phyloP scores from a whole-genome alignment of 2,888 invertebrate species.

The Melangyna quadrimaculata region DNA sequence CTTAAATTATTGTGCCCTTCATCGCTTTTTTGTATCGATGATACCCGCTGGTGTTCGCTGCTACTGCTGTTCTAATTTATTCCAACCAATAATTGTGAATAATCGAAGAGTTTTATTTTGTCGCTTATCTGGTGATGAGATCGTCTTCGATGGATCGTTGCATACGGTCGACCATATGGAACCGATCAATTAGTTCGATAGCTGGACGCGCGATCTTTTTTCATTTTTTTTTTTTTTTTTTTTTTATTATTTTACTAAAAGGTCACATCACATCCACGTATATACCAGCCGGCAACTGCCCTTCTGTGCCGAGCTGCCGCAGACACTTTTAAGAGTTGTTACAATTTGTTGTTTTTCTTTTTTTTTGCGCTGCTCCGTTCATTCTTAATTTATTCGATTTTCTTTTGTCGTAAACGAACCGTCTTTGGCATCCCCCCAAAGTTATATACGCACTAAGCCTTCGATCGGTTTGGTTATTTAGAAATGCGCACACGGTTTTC shows the following conservation, averaged over 20 bases:
- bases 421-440: not conserved
- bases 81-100: slow-evolving; percentile 59
- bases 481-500: slow-evolving; percentile 2
- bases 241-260: not conserved
- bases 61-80: slow-evolving; percentile 29
- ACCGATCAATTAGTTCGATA: slow-evolving; percentile 81
- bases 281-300: slow-evolving; percentile 30
- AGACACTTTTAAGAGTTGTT: slow-evolving; percentile 13
- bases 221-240: not conserved
- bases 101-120: slow-evolving; percentile 68
- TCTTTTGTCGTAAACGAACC: slow-evolving; percentile 48
- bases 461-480: slow-evolving; percentile 7
- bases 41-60: not conserved
- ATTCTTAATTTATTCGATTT: slow-evolving; percentile 63
- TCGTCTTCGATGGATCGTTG: slow-evolving; percentile 71
- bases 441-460: not conserved
- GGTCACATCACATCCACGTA: slow-evolving; percentile 42
- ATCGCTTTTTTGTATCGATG: slow-evolving; percentile 32
- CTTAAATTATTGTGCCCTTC: slow-evolving; percentile 37
- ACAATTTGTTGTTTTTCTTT: not conserved
- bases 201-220: slow-evolving; percentile 38
- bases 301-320: slow-evolving; percentile 38
- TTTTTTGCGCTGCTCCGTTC: slow-evolving; percentile 16
- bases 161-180: slow-evolving; percentile 80
- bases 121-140: slow-evolving; percentile 70